Evolutionary conservation across 2,888 invertebrate species (phyloP).

Genomic region (Apotomis capreana): DNA sequence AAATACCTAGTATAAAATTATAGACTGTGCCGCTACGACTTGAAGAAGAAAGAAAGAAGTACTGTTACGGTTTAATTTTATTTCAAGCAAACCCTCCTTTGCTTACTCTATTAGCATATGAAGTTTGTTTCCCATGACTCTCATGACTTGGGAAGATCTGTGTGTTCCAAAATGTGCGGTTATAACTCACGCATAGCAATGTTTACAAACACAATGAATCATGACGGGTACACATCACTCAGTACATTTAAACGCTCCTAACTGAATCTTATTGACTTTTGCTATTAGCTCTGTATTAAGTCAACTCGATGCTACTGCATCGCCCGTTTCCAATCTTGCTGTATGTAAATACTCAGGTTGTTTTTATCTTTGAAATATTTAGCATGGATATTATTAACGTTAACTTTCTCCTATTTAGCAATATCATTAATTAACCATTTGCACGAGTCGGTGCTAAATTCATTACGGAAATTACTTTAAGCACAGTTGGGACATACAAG

Average conservation of each 20-base stretch:
- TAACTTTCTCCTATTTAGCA: constrained; percentile 11
- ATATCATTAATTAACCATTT: constrained; percentile 11
- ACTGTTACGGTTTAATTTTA: background rate
- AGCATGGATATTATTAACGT: background rate
- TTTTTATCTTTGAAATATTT: constrained; percentile 13
- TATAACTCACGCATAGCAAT: constrained; percentile 24
- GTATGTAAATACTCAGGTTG: constrained; percentile 6
- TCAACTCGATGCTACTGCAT: constrained; percentile 22
- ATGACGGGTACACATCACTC: constrained; percentile 29
- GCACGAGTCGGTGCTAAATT: constrained; percentile 6
- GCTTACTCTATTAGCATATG: background rate
- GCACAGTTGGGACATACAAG: background rate
- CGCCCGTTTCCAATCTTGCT: constrained; percentile 6
- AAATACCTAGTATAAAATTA: too few species aligned
- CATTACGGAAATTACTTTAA: constrained; percentile 11
- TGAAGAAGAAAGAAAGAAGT: too few species aligned
- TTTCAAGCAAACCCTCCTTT: background rate
- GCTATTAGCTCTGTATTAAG: constrained; percentile 27
- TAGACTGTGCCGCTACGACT: too few species aligned
- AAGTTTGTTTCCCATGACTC: constrained; percentile 24
- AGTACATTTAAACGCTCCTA: constrained; percentile 31
- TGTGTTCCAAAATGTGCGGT: constrained; percentile 33
- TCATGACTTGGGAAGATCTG: constrained; percentile 3
- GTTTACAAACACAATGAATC: constrained; percentile 35
- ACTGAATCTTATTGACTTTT: constrained; percentile 35